These are phyloP conservation scores for Ennomos fuscantarius DNA, from an alignment of 2,888 invertebrate genomes.

Conservation along the genomic window DNA sequence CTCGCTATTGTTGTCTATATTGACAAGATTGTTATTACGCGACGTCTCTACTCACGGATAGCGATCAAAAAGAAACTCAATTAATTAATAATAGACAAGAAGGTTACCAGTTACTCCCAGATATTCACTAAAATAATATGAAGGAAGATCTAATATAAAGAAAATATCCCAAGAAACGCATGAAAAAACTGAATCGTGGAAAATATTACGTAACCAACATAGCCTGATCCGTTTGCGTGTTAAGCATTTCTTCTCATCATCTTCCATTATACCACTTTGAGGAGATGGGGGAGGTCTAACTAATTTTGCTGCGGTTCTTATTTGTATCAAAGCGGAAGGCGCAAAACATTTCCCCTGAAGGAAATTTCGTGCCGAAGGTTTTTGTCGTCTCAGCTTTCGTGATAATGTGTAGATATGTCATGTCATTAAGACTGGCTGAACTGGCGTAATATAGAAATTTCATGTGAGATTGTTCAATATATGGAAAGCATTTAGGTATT, in stretches of 20 bases:
- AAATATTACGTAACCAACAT: slow-evolving; percentile 55
- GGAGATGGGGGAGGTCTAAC: slow-evolving; percentile 40
- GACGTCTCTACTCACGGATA: not conserved
- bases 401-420: not conserved
- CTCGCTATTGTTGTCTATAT: too few species aligned
- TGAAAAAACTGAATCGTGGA: slow-evolving; percentile 58
- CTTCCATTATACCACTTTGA: slow-evolving; percentile 1
- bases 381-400: slow-evolving; percentile 45
- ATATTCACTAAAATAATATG: slow-evolving; percentile 56
- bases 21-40: too few species aligned
- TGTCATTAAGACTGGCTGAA: too few species aligned
- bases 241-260: slow-evolving; percentile 7
- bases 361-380: slow-evolving; percentile 47
- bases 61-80: not conserved
- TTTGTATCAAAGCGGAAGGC: slow-evolving; percentile 47
- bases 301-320: slow-evolving; percentile 37
- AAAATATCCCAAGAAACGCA: slow-evolving; percentile 56
- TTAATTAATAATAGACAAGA: slow-evolving; percentile 28
- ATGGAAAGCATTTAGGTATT: too few species aligned
- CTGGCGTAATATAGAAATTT: not conserved
- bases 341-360: slow-evolving; percentile 55
- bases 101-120: slow-evolving; percentile 50
- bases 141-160: slow-evolving; percentile 38
- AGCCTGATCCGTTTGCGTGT: slow-evolving; percentile 34
- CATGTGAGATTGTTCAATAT: too few species aligned